Evolutionary conservation across 2,113 vertebrate species (phyloP), one percentile per base, ranked within the genome.

Genomic region (Chrysochloris asiatica): DNA sequence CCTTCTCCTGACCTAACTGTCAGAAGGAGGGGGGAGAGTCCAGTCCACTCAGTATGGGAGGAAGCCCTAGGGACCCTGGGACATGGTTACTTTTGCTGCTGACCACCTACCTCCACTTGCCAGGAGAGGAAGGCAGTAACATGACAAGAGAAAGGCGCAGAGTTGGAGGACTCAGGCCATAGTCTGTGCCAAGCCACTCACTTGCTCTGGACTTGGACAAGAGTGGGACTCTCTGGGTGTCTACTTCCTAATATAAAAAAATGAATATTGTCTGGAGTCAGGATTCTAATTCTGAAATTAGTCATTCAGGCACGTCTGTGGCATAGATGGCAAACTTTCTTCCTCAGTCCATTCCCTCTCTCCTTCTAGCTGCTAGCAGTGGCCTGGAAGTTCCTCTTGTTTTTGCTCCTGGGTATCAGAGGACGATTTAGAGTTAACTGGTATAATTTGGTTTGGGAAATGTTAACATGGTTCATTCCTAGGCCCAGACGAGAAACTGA

Each of bases 391-490:
- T 52, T 69, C 45, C 10, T 14, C 54, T 24, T 17, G 1, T 41
- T 50, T 17, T 13, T 1, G 12, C 21, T 30, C 38, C 36, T n/a
- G n/a, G n/a, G n/a, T n/a, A n/a, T n/a, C n/a, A n/a, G n/a, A n/a
- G n/a, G n/a, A n/a, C n/a, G n/a, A n/a, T n/a, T n/a, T n/a, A n/a
- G n/a, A n/a, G n/a, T n/a, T n/a, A n/a, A n/a, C 8, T 19, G 30
- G 3, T 5, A 1, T 30, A 0, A 30, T 26, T 47, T 2, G 90
- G n/a, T n/a, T 22, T 10, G 7, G 45, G 30, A 67, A 9, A 4
- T 2, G 10, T 19, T 30, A 50, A n/a, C 8, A 2, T 2, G 6
- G 17, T 8, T n/a, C 7, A 8, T 0, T 6, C 2, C 2, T 6
- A 22, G n/a, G n/a, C 63, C 59, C 3, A 73, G 71, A 48, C 6